phyloP scores from a whole-genome alignment of 1,140 invertebrate genomes.

The Listronotus bonariensis region DNA sequence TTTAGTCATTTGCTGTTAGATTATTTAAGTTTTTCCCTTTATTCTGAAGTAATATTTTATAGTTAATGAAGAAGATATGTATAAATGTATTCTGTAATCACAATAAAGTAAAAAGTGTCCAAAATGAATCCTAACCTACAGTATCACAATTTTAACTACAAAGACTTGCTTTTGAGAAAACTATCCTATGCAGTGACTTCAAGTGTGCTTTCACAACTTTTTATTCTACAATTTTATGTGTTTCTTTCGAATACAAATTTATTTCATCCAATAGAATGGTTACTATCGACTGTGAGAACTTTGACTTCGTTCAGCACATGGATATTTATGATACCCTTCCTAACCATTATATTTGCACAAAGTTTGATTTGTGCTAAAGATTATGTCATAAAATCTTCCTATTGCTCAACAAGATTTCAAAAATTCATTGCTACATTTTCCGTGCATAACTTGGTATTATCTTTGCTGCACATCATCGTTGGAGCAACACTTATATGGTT shows the following conservation, averaged over 20 bases:
- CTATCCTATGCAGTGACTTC: constrained; percentile 57
- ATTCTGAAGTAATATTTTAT: no score
- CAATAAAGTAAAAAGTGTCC: not conserved
- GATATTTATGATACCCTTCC: constrained; percentile 61
- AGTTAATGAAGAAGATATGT: no score
- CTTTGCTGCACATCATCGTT: constrained; percentile 61
- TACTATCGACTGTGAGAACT: constrained; percentile 56
- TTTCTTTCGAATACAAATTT: constrained; percentile 61
- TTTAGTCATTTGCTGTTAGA: no score
- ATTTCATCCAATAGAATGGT: constrained; percentile 60
- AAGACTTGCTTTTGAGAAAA: constrained; percentile 57
- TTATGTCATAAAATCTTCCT: constrained; percentile 59
- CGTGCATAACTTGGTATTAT: constrained; percentile 63
- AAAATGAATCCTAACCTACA: constrained; percentile 44
- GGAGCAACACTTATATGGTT: constrained; percentile 66
- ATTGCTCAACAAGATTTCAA: constrained; percentile 65
- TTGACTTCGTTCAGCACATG: constrained; percentile 62
- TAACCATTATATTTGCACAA: constrained; percentile 60
- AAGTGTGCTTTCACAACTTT: constrained; percentile 59
- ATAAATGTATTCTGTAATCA: no score
- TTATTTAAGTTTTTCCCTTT: no score
- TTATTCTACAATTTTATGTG: constrained; percentile 60
- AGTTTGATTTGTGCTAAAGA: constrained; percentile 65
- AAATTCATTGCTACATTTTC: constrained; percentile 65
- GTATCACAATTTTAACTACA: constrained; percentile 47